Conservation (phyloP, 2,113 vertebrate species). For the Hemichromis elongatus region DNA sequence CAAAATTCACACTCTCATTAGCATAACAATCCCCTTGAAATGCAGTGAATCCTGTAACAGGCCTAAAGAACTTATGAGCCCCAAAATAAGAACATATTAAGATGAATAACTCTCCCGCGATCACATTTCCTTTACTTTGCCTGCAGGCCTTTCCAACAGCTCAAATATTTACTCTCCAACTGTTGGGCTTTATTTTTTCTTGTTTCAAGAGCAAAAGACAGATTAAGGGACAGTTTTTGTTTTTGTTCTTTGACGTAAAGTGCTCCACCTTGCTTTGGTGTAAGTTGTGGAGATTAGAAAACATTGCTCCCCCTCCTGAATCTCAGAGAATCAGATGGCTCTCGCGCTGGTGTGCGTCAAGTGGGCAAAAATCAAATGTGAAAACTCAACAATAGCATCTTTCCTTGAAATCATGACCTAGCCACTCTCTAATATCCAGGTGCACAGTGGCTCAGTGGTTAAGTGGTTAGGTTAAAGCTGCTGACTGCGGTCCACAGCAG, state of each 20-base stretch:
- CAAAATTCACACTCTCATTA: not conserved
- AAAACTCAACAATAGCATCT: not conserved
- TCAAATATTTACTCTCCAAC: not conserved
- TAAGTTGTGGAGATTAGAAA: not conserved
- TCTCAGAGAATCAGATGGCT: not conserved
- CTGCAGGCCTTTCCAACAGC: not conserved
- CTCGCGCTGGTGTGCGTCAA: not conserved
- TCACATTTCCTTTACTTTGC: not conserved
- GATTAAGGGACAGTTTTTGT: not conserved
- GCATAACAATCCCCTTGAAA: not conserved
- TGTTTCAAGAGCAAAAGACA: not conserved
- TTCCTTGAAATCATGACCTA: not conserved
- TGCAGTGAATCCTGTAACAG: not conserved
- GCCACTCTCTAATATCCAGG: not conserved
- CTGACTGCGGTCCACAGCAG: not conserved
- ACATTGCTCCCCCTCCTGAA: not conserved
- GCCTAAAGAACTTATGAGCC: not conserved
- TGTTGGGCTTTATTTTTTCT: not conserved
- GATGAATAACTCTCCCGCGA: not conserved
- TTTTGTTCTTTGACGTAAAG: not conserved
- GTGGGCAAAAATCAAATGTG: not conserved
- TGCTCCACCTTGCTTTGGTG: not conserved
- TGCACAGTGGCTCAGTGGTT: not conserved
- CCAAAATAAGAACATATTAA: not conserved
- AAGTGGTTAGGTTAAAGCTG: not conserved